A percentile compares a stretch with the other conserved stretches of the same genome.
These are phyloP conservation scores for Latrodectus hesperus DNA, from an alignment of 2,888 invertebrate genomes.

Conservation along the genomic window DNA sequence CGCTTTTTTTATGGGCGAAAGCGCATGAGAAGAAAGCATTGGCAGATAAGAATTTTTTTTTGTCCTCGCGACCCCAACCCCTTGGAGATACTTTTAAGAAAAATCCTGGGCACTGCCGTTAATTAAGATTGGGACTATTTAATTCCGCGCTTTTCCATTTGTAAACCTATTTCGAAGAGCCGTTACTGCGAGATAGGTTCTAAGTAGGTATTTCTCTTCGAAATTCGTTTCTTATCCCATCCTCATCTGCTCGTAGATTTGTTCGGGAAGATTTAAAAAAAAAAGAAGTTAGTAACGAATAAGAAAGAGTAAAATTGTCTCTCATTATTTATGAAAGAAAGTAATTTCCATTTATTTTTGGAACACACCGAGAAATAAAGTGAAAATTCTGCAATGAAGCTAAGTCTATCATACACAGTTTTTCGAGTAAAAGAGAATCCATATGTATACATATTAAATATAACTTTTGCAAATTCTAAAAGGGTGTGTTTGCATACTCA, in stretches of 20 bases:
- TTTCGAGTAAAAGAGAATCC: too few relatives aligned
- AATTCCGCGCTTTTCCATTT: constrained; percentile 56
- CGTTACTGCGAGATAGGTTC: constrained; percentile 41
- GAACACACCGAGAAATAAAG: too few relatives aligned
- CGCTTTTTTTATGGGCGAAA: constrained; percentile 54
- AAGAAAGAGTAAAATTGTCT: not conserved
- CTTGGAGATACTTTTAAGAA: constrained; percentile 44
- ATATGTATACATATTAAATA: too few relatives aligned
- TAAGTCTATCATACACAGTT: too few relatives aligned
- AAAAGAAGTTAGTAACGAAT: not conserved
- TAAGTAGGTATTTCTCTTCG: constrained; percentile 21
- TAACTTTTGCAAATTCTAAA: too few relatives aligned
- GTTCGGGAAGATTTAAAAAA: not conserved
- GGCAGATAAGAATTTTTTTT: constrained; percentile 41
- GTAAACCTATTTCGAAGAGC: constrained; percentile 30
- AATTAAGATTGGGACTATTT: constrained; percentile 59
- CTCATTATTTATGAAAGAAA: not conserved
- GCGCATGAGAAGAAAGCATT: constrained; percentile 40
- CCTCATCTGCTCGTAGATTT: not conserved
- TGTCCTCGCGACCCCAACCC: not conserved
- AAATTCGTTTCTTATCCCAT: not conserved
- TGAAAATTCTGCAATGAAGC: too few relatives aligned
- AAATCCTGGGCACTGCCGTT: constrained; percentile 41
- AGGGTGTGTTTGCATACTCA: too few relatives aligned
- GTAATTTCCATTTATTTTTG: not conserved